These are phyloP conservation scores for Tetheella fluctuosa DNA, from an alignment of 2,888 invertebrate genomes.

Conservation along the genomic window DNA sequence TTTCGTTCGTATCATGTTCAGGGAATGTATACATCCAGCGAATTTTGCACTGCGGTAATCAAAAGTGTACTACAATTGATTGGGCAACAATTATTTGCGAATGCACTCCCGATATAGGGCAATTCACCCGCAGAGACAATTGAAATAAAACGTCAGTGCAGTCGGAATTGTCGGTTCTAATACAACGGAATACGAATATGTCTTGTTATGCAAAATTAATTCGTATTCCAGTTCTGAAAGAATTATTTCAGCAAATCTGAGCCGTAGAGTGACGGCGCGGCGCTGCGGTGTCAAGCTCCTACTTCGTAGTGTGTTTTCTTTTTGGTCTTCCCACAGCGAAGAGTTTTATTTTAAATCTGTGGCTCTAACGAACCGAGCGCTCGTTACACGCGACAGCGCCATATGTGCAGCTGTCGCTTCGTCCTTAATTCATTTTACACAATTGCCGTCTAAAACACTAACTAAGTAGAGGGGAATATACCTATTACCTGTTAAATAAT, in stretches of 20 bases:
- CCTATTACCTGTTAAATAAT: conserved; percentile 13
- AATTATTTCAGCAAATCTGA: conserved; percentile 41
- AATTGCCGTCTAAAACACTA: conserved; percentile 1
- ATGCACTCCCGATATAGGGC: conserved; percentile 74
- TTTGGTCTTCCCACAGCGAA: conserved; percentile 68
- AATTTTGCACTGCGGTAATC: conserved; percentile 41
- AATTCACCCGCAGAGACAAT: conserved; percentile 79
- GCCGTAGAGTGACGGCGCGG: conserved; percentile 26
- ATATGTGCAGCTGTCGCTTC: conserved; percentile 56
- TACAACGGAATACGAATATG: conserved; percentile 41
- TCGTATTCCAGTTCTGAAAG: conserved; percentile 51
- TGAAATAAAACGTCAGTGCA: conserved; percentile 72
- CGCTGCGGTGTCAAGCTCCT: conserved; percentile 64
- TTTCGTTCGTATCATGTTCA: background rate
- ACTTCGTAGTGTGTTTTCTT: conserved; percentile 66
- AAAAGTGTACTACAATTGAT: conserved; percentile 62
- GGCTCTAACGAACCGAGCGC: conserved; percentile 77
- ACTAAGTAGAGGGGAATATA: conserved; percentile 15
- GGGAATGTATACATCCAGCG: conserved; percentile 22
- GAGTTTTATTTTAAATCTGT: conserved; percentile 80
- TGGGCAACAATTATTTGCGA: conserved; percentile 64
- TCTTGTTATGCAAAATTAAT: conserved; percentile 47
- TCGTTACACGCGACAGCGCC: conserved; percentile 61
- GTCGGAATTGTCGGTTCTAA: conserved; percentile 31
- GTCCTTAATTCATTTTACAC: conserved; percentile 12